phyloP scores from a whole-genome alignment of 2,797 vertebrate species.

The Gymnothorax reevesii region DNA sequence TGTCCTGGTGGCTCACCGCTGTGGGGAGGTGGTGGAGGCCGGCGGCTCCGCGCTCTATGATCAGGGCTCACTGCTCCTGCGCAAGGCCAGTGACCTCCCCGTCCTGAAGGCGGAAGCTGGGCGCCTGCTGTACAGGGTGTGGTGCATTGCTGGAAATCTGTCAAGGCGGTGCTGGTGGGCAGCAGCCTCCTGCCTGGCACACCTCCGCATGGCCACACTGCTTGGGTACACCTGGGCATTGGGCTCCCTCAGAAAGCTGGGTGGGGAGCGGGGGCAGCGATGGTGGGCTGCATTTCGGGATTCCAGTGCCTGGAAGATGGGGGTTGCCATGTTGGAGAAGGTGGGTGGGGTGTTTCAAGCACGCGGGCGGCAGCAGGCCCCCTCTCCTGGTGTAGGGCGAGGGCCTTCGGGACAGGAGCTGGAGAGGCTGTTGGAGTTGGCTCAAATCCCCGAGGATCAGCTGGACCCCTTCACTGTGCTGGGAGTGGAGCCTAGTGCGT shows the following conservation, averaged over 20 bases:
- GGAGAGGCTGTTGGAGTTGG: constrained; percentile 82
- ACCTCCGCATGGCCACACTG: constrained; percentile 70
- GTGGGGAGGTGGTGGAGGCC: constrained; percentile 77
- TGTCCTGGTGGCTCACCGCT: constrained; percentile 78
- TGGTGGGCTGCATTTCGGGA: constrained; percentile 69
- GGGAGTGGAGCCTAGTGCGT: constrained; percentile 85
- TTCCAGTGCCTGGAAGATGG: constrained; percentile 69
- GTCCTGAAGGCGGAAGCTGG: constrained; percentile 68
- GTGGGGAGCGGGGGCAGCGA: constrained; percentile 64
- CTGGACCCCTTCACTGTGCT: constrained; percentile 89
- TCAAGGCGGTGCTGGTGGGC: constrained; percentile 53
- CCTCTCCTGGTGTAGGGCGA: constrained; percentile 59
- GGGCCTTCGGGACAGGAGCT: constrained; percentile 79
- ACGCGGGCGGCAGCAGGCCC: constrained; percentile 15
- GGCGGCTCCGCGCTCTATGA: constrained; percentile 75
- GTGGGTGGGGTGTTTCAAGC: constrained; percentile 55
- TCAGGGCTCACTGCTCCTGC: constrained; percentile 70
- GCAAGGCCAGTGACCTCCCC: constrained; percentile 71
- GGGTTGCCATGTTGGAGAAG: constrained; percentile 58
- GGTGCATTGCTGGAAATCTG: constrained; percentile 51
- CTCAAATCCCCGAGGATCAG: constrained; percentile 86
- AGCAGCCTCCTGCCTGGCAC: constrained; percentile 65
- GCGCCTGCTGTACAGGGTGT: constrained; percentile 60
- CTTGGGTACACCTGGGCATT: constrained; percentile 69
- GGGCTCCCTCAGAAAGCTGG: constrained; percentile 48